Evolutionary conservation across 2,888 invertebrate genomes (phyloP).

Genomic region (Limnephilus auricula): DNA sequence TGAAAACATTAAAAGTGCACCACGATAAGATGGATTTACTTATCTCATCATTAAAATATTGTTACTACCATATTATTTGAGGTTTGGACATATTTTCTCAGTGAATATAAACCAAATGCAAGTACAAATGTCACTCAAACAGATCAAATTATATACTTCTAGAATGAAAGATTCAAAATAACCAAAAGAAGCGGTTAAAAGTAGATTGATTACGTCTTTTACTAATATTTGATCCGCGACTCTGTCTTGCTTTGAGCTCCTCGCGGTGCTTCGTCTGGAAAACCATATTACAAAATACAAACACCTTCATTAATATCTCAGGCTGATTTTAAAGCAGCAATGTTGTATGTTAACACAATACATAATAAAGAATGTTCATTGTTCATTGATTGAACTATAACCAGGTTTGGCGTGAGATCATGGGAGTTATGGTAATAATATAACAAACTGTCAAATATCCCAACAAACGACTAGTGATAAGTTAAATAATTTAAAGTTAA

Average conservation of each 20-base stretch:
- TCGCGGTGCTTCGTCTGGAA: conserved; percentile 63
- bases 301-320: conserved; percentile 27
- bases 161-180: conserved; percentile 38
- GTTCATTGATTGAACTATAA: background rate
- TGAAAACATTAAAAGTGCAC: no score
- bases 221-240: conserved; percentile 59
- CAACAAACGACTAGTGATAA: background rate
- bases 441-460: background rate
- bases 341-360: background rate
- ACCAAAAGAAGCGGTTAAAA: conserved; percentile 34
- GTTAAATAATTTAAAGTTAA: background rate
- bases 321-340: background rate
- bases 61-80: background rate
- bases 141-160: conserved; percentile 14
- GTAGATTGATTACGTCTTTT: conserved; percentile 63
- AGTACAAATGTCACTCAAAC: background rate
- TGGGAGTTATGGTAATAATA: background rate
- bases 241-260: conserved; percentile 63
- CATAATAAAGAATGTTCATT: background rate
- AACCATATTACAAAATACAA: conserved; percentile 48
- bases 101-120: conserved; percentile 17
- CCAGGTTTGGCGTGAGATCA: background rate
- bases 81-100: background rate
- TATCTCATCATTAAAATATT: background rate
- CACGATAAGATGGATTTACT: background rate